Evolutionary conservation across 2,113 vertebrate species (phyloP).

Genomic region (Stigmatopora nigra): DNA sequence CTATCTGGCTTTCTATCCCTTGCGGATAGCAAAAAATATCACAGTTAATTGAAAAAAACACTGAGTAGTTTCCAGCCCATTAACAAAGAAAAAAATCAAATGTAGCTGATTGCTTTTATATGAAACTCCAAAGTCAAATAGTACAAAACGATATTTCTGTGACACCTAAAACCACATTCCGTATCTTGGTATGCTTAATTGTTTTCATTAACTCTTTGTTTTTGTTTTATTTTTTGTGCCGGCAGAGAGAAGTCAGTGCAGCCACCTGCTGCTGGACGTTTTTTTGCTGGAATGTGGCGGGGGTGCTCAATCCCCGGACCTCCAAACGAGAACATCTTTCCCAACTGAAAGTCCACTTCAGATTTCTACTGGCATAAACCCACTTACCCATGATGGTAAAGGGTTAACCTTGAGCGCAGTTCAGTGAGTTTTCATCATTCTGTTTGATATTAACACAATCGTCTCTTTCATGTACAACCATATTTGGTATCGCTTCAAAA

Average conservation of each 20-base stretch:
- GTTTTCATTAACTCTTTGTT: background rate
- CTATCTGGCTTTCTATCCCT: too few relatives aligned
- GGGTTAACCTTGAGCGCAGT: background rate
- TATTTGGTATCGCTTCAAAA: background rate
- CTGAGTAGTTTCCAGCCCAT: too few relatives aligned
- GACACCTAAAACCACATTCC: background rate
- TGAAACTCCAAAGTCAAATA: background rate
- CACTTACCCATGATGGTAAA: background rate
- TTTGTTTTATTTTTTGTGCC: background rate
- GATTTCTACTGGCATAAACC: background rate
- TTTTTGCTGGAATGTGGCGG: constrained; percentile 4
- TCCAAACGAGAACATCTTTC: background rate
- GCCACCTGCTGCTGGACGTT: constrained; percentile 25
- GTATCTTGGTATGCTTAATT: background rate
- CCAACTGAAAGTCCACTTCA: background rate
- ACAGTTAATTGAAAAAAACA: too few relatives aligned
- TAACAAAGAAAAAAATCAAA: too few relatives aligned
- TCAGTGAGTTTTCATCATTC: background rate
- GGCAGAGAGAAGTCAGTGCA: background rate
- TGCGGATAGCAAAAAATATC: too few relatives aligned
- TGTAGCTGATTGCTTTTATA: background rate
- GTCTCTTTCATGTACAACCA: background rate
- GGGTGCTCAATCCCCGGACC: background rate
- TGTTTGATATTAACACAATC: background rate
- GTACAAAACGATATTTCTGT: background rate